phyloP scores from a whole-genome alignment of 2,797 vertebrate species.

The Ptychadena robeensis region DNA sequence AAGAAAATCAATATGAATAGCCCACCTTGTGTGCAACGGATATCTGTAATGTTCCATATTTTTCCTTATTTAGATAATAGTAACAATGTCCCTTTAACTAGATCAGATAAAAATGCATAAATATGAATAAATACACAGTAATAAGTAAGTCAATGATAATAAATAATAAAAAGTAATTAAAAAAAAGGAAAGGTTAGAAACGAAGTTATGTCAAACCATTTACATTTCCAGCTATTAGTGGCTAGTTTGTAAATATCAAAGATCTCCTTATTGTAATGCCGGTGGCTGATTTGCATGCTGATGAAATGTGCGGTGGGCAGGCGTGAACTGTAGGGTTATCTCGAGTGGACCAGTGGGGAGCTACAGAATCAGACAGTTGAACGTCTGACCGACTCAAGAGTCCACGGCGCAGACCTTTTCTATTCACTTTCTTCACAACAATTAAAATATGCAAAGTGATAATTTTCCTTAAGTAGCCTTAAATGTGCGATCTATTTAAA shows the following conservation, averaged over 20 bases:
- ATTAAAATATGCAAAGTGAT: slow-evolving; percentile 99
- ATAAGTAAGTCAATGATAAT: background rate
- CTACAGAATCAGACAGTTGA: slow-evolving; percentile 89
- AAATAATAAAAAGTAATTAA: slow-evolving; percentile 22
- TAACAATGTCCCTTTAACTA: background rate
- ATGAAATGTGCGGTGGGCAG: slow-evolving; percentile 96
- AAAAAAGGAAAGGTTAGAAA: slow-evolving; percentile 55
- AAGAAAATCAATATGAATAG: background rate
- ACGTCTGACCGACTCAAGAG: slow-evolving; percentile 92
- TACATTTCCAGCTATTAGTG: slow-evolving; percentile 93
- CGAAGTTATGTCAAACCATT: slow-evolving; percentile 94
- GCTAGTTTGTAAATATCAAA: slow-evolving; percentile 99
- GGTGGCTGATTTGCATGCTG: slow-evolving; percentile 98
- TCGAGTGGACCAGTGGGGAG: slow-evolving; percentile 89
- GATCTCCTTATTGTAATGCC: slow-evolving; percentile 92
- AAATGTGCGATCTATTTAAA: slow-evolving; percentile 99
- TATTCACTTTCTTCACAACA: slow-evolving; percentile 99
- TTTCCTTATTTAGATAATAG: background rate
- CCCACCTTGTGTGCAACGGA: background rate
- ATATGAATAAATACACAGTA: slow-evolving; percentile 12
- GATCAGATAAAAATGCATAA: background rate
- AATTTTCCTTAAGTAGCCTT: slow-evolving; percentile 99
- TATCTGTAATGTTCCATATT: background rate
- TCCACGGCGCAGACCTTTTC: slow-evolving; percentile 97
- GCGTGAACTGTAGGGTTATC: slow-evolving; percentile 98